phyloP scores from a whole-genome alignment of 2,113 vertebrate species.

The Aegotheles bennettii region DNA sequence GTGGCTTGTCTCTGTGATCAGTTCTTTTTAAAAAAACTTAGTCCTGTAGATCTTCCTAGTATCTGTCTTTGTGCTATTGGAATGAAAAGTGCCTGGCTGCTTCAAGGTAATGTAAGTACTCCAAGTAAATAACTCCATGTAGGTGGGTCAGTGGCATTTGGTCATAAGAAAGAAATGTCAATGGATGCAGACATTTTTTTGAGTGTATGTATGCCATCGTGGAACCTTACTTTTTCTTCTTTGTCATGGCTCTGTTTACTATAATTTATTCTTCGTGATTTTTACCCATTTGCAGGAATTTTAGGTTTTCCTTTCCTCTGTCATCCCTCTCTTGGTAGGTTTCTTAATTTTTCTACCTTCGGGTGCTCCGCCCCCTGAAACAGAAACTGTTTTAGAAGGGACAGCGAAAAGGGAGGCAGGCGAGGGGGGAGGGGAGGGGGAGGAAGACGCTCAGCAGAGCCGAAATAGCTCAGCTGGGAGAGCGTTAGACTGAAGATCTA shows the following conservation, averaged over 20 bases:
- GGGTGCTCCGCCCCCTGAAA: background rate
- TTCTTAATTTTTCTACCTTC: background rate
- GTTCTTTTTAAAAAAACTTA: background rate
- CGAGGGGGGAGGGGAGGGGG: too few relatives aligned
- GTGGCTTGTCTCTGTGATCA: background rate
- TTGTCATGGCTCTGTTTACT: background rate
- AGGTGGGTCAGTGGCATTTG: background rate
- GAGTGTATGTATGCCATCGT: background rate
- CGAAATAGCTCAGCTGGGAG: conserved; percentile 88
- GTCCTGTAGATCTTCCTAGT: background rate
- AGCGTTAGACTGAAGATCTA: conserved; percentile 94
- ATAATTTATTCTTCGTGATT: background rate
- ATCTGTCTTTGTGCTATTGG: background rate
- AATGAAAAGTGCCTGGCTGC: background rate
- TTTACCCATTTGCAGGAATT: background rate
- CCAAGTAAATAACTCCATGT: background rate
- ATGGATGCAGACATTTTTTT: background rate
- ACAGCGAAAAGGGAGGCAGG: background rate
- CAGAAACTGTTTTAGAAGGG: background rate
- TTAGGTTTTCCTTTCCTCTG: background rate
- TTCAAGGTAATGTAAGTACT: background rate
- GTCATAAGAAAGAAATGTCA: background rate
- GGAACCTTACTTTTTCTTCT: background rate
- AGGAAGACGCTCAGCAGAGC: background rate
- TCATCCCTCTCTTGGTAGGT: too few relatives aligned